Evolutionary conservation across 2,888 invertebrate genomes (phyloP).

Genomic region (Perizoma affinitatum): DNA sequence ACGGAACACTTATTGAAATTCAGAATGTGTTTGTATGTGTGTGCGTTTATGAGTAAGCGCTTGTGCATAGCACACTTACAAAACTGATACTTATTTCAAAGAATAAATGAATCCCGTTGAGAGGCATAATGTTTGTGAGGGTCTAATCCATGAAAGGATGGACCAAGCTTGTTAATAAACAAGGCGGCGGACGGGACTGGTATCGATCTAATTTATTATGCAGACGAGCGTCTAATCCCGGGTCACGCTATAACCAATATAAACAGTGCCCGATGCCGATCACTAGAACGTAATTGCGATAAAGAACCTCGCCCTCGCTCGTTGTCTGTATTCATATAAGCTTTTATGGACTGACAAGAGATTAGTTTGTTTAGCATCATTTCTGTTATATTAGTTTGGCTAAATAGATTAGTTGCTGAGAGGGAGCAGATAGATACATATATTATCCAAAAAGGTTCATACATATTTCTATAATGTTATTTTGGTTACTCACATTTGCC

Average conservation of each 20-base stretch:
- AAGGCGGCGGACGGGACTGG: conserved; percentile 45
- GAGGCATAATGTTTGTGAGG: conserved; percentile 51
- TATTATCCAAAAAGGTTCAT: no score
- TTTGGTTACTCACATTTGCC: no score
- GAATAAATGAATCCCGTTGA: conserved; percentile 55
- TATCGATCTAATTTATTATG: conserved; percentile 65
- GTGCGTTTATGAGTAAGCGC: no score
- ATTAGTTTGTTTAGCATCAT: no score
- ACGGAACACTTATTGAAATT: no score
- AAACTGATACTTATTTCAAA: no score
- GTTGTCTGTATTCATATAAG: neutral
- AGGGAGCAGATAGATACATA: no score
- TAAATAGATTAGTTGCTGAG: no score
- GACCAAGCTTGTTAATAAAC: conserved; percentile 45
- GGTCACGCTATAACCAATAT: conserved; percentile 49
- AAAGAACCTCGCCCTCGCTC: conserved; percentile 12
- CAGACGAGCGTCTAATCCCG: conserved; percentile 59
- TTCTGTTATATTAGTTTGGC: no score
- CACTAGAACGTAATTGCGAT: conserved; percentile 40
- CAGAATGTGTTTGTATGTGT: no score
- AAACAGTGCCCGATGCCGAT: conserved; percentile 47
- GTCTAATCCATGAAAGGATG: conserved; percentile 21
- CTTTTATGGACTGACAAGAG: neutral
- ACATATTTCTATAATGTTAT: no score
- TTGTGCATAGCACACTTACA: no score